Percentiles rank a stretch among this genome's conserved stretches.
Evolutionary conservation across 30 jellyfish, hydroid and myxozoan species (phyloP).

Genomic region (Aurelia sp.): DNA sequence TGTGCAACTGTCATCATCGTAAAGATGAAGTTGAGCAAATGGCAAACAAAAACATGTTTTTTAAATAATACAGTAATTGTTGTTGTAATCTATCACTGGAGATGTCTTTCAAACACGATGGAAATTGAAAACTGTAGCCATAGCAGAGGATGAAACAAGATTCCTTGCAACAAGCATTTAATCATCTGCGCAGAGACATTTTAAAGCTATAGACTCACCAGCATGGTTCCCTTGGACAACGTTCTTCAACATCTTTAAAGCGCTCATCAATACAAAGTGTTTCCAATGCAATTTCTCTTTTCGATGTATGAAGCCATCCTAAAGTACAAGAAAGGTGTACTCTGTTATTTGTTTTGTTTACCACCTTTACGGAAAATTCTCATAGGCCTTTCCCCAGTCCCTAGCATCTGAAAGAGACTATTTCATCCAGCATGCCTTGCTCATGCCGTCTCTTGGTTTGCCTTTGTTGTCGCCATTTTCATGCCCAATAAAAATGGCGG

Average conservation of each 20-base stretch:
- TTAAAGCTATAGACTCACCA: neutral
- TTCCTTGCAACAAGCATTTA: neutral
- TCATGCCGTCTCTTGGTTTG: no score
- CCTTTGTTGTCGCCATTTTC: no score
- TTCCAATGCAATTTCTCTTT: slow-evolving; percentile 44
- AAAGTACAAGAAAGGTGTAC: neutral
- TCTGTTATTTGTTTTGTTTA: neutral
- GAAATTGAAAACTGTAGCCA: no score
- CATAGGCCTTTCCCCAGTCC: neutral
- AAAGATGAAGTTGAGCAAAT: no score
- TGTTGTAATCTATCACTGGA: no score
- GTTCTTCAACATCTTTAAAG: slow-evolving; percentile 22
- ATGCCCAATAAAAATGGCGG: no score
- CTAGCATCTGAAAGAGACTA: neutral
- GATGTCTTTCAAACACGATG: no score
- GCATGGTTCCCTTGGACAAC: slow-evolving; percentile 3
- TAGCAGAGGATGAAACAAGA: neutral
- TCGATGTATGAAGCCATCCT: slow-evolving; percentile 35
- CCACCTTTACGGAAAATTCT: neutral
- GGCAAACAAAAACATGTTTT: no score
- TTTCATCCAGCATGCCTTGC: no score
- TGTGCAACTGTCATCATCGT: no score
- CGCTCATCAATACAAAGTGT: slow-evolving; percentile 16
- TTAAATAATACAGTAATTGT: no score
- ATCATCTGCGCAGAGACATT: neutral